A percentile compares a stretch with the other conserved stretches of the same genome.
These are phyloP conservation scores for Philopedon plagiatum DNA, from an alignment of 2,888 invertebrate genomes.

Conservation along the genomic window DNA sequence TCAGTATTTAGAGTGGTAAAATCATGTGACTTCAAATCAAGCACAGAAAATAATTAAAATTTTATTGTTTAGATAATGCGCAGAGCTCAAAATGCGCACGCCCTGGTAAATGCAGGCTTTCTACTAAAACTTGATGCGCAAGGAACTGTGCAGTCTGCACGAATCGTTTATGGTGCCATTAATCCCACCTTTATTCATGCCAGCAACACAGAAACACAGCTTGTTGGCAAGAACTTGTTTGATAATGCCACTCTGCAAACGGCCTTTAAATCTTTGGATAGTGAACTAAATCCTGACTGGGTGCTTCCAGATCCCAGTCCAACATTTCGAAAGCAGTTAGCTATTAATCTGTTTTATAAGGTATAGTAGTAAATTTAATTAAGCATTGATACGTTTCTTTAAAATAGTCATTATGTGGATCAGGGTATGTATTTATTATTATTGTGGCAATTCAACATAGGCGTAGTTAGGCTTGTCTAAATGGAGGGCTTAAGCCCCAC, in stretches of 20 bases:
- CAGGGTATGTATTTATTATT: too few relatives aligned
- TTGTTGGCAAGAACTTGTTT: conserved; percentile 67
- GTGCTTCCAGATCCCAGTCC: conserved; percentile 79
- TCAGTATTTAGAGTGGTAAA: too few relatives aligned
- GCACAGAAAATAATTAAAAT: too few relatives aligned
- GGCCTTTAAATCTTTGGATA: conserved; percentile 68
- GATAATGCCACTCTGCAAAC: conserved; percentile 66
- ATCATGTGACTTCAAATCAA: too few relatives aligned
- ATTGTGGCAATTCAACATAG: too few relatives aligned
- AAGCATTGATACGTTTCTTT: too few relatives aligned
- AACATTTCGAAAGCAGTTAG: conserved; percentile 78
- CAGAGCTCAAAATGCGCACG: conserved; percentile 81
- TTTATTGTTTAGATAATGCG: conserved; percentile 79
- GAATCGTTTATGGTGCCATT: conserved; percentile 79
- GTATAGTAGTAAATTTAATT: too few relatives aligned
- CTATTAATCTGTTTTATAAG: conserved; percentile 85
- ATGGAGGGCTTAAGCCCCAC: too few relatives aligned
- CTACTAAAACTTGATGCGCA: conserved; percentile 72
- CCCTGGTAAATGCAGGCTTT: conserved; percentile 83
- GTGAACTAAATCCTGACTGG: conserved; percentile 77
- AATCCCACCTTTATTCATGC: conserved; percentile 71
- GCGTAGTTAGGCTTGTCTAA: too few relatives aligned
- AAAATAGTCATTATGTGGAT: too few relatives aligned
- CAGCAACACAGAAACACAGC: conserved; percentile 68
- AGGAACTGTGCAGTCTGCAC: conserved; percentile 69